Evolutionary conservation across 1,140 invertebrate genomes (phyloP).

Genomic region (Aphelenchoides fujianensis): DNA sequence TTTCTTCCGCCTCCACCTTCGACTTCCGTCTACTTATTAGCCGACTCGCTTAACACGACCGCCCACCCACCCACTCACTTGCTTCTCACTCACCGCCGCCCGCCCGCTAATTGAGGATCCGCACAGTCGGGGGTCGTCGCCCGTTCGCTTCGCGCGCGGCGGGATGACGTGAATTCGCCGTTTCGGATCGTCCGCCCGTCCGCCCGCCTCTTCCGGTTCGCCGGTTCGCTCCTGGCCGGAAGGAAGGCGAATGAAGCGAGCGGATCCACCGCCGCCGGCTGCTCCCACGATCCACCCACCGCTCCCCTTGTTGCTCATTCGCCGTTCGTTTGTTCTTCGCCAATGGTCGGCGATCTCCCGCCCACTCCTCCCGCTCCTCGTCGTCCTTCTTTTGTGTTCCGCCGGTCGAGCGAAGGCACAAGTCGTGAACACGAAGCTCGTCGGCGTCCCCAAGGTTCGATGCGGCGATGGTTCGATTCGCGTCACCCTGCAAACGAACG

Average conservation of each 20-base stretch:
- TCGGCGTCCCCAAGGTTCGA: slow-evolving; percentile 27
- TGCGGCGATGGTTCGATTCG: slow-evolving; percentile 38
- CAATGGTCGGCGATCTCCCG: too few relatives aligned
- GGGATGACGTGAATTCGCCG: neutral
- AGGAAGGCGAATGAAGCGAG: neutral
- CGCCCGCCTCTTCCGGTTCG: neutral
- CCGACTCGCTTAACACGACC: too few relatives aligned
- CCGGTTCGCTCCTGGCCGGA: neutral
- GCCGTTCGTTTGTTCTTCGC: neutral
- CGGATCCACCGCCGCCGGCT: neutral
- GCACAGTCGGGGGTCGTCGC: too few relatives aligned
- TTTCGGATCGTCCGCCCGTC: neutral
- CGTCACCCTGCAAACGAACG: slow-evolving; percentile 32
- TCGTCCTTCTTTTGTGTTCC: neutral
- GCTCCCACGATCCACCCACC: too few relatives aligned
- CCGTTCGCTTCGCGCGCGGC: too few relatives aligned
- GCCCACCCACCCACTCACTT: too few relatives aligned
- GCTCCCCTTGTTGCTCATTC: neutral
- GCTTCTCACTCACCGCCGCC: too few relatives aligned
- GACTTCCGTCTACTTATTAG: too few relatives aligned
- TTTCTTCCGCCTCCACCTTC: too few relatives aligned
- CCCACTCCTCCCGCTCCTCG: too few relatives aligned
- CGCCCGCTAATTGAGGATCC: too few relatives aligned
- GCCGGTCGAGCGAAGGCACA: neutral
- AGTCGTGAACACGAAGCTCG: neutral